Base-by-base conservation (phyloP, 92 coral and sea anemone species). In the Epizoanthus ramosus region DNA sequence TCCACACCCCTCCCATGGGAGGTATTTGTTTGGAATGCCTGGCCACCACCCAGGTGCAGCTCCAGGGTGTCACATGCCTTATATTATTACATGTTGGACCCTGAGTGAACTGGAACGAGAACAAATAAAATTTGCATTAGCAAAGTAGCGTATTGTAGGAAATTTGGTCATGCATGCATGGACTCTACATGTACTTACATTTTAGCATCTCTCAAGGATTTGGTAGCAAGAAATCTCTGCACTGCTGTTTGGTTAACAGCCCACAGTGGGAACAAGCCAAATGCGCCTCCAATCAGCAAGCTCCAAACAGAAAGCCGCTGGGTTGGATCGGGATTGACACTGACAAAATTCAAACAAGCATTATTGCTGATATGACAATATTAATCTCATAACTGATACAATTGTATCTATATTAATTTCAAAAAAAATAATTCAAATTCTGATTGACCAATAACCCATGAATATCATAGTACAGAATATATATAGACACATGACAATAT, bases 181-280 rank as follows among this genome's bases (percentile, higher is more conserved):
- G 61, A 37, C 52, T 18, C 24, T 17, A 28, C 31, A 28, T 28
- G 31, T 28, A 28, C 82, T 63, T 58, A 95, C 98, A 84, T 86
- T 83, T 93, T 91, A 4, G 98, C 99, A 58, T 97, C 97, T 76
- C 89, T 92, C 73, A 91, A 79, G 10, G 99, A 94, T 80, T 92
- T 97, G 13, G 94, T 98, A 41, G 99, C 89, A 75, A 94, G 83
- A 74, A 92, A 97, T 75, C 99, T 81, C 54, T 94, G 98, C 35
- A 97, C 99, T 16, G 99, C 99, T 10, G 99, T 97, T 83, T 97
- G 99, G 81, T 97, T 97, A 77, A 94, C 98, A 66, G 99, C 95
- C 99, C 99, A 97, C 17, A 97, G 89, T 24, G 99, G 99, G 37
- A 97, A 92, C 79, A 97, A 74, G 23, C 97, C 99, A 80, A 97